A percentile compares a stretch with the other conserved stretches of the same genome.
These are phyloP conservation scores for Acanthosoma haemorrhoidale DNA, from an alignment of 2,888 invertebrate genomes.

Conservation along the genomic window DNA sequence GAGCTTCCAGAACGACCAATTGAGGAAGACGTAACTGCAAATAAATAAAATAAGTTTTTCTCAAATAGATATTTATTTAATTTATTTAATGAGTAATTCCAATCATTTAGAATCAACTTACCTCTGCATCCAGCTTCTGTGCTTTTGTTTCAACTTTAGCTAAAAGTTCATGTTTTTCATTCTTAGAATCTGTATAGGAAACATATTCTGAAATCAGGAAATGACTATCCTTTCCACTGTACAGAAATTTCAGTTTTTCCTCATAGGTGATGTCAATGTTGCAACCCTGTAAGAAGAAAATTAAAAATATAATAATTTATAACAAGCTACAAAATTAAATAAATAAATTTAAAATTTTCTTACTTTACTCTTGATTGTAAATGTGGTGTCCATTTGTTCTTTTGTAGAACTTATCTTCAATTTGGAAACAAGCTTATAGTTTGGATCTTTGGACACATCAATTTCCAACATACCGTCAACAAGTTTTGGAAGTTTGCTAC, in stretches of 20 bases:
- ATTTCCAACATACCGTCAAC: slow-evolving; percentile 50
- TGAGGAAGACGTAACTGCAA: slow-evolving; percentile 36
- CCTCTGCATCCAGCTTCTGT: slow-evolving; percentile 23
- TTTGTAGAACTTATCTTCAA: slow-evolving; percentile 43
- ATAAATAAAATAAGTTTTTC: not conserved
- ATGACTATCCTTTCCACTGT: slow-evolving; percentile 14
- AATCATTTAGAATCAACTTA: slow-evolving; percentile 6
- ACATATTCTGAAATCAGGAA: slow-evolving; percentile 12
- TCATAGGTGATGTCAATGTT: slow-evolving; percentile 33
- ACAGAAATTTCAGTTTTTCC: not conserved
- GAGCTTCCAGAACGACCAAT: slow-evolving; percentile 17
- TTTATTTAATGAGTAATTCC: not conserved
- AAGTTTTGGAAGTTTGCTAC: slow-evolving; percentile 40
- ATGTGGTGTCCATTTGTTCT: slow-evolving; percentile 26
- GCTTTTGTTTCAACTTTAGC: slow-evolving; percentile 30
- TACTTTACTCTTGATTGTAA: slow-evolving; percentile 39
- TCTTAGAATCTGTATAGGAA: slow-evolving; percentile 34
- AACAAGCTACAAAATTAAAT: not conserved
- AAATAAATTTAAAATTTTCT: not conserved
- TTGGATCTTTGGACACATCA: slow-evolving; percentile 57
- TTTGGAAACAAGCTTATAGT: slow-evolving; percentile 52
- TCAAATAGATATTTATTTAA: not conserved
- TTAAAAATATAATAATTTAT: not conserved
- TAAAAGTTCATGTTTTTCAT: slow-evolving; percentile 34
- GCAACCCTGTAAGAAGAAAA: slow-evolving; percentile 32